Conservation (phyloP, 2,888 invertebrate species). For the Troides helena region DNA sequence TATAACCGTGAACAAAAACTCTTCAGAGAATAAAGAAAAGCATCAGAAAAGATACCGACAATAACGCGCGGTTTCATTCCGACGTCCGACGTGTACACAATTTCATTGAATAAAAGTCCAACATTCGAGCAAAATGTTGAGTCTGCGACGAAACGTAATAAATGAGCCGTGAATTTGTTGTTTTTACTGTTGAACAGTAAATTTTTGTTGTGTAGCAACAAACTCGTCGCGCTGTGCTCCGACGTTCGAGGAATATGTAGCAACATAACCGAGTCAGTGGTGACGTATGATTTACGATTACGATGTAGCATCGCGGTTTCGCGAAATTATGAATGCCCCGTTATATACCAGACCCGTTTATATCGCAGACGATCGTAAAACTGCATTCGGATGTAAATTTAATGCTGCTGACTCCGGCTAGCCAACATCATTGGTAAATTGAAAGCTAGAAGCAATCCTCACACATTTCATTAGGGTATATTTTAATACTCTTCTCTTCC, state of each 20-base stretch:
- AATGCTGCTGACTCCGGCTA: neutral
- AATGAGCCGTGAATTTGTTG: slow-evolving; percentile 21
- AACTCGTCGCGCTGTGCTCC: slow-evolving; percentile 17
- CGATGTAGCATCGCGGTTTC: neutral
- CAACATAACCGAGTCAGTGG: slow-evolving; percentile 13
- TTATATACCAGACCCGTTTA: slow-evolving; percentile 15
- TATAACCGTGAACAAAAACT: too few species aligned
- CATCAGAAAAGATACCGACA: too few species aligned
- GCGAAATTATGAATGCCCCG: slow-evolving; percentile 16
- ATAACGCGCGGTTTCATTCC: too few species aligned
- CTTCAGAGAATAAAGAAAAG: too few species aligned
- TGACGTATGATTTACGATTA: slow-evolving; percentile 25
- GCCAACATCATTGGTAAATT: neutral
- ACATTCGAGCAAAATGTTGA: slow-evolving; percentile 12
- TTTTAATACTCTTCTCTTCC: too few species aligned
- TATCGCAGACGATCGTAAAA: slow-evolving; percentile 15
- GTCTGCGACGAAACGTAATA: slow-evolving; percentile 15
- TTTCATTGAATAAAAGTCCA: slow-evolving; percentile 13
- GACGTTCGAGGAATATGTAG: slow-evolving; percentile 12
- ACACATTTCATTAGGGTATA: too few species aligned
- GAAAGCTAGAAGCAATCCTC: too few species aligned
- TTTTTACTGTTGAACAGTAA: slow-evolving; percentile 20
- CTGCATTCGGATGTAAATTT: slow-evolving; percentile 15
- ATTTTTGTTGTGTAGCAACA: slow-evolving; percentile 17
- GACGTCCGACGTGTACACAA: too few species aligned